Base-by-base conservation (phyloP, 2,113 vertebrate genomes). In the Motacilla alba region DNA sequence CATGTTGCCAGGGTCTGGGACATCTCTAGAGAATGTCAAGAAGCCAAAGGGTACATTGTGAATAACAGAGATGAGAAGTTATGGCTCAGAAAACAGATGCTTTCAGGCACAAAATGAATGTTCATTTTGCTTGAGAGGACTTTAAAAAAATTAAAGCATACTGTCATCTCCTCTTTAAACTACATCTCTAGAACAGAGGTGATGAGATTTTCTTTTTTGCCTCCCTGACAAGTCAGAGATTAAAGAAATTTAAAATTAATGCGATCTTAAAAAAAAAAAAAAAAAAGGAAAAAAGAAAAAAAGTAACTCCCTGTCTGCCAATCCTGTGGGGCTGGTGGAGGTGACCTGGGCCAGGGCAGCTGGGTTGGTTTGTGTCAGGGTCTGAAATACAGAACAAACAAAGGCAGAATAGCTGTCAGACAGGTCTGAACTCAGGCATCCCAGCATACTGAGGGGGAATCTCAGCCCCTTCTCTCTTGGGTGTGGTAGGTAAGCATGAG, bases 51-150 rank as follows among this genome's bases (percentile, higher is more conserved):
- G 68, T 24, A 50, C 35, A 9, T 88, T 88, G 59, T 77, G 82
- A 89, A 47, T 60, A 76, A 20, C 31, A 50, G 53, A 66, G 35
- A 58, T 43, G 62, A 62, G 76, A 53, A 87, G 31, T 75, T 82
- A 69, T n/a, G 66, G 56, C 33, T 87, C 44, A 80, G 68, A 77
- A 91, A 95, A 67, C n/a, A 58, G 55, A 78, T 74, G 50, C 64
- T 92, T 93, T 92, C 37, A 69, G 80, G 77, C 72, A 91, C 44
- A 84, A 81, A 77, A 74, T 70, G 79, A 83, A 90, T 84, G 85
- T 67, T 87, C 21, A 63, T 75, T 92, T 87, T 94, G 56, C 69
- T 64, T 87, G 59, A 83, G 74, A 90, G 60, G 44, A 84, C 67
- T 59, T 90, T 7, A 79, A 79, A 90, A 82, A 84, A 74, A 89